These are phyloP conservation scores for Stictocephala bisonia DNA, from an alignment of 2,888 invertebrate genomes.

Conservation along the genomic window DNA sequence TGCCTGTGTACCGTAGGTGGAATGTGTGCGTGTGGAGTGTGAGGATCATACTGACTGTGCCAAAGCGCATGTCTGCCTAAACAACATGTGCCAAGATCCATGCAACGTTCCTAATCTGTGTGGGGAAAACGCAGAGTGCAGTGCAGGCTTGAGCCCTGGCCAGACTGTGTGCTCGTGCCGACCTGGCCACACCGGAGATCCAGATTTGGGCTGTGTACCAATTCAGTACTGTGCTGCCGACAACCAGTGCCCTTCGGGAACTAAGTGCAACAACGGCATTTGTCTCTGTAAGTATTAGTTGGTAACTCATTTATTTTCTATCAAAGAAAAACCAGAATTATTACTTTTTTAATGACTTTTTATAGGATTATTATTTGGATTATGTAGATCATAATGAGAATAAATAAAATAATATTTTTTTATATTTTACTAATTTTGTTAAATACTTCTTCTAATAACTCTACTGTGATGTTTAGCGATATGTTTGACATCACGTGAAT, in stretches of 20 bases:
- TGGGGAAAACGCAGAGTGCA: slow-evolving; percentile 82
- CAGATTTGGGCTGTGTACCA: slow-evolving; percentile 84
- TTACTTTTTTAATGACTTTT: no score
- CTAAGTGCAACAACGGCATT: slow-evolving; percentile 84
- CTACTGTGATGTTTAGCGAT: slow-evolving; percentile 73
- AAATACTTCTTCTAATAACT: no score
- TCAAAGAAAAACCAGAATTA: not conserved
- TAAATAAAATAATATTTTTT: slow-evolving; percentile 7
- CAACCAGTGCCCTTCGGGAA: slow-evolving; percentile 84
- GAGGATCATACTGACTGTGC: slow-evolving; percentile 81
- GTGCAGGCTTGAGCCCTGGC: slow-evolving; percentile 83
- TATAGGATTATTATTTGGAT: no score
- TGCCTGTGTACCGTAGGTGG: slow-evolving; percentile 65
- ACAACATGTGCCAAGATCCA: slow-evolving; percentile 83
- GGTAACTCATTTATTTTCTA: no score
- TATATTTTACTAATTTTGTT: no score
- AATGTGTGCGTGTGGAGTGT: slow-evolving; percentile 82
- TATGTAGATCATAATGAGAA: no score
- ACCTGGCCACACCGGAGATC: slow-evolving; percentile 87
- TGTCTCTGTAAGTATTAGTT: slow-evolving; percentile 73
- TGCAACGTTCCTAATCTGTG: slow-evolving; percentile 85
- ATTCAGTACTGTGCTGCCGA: slow-evolving; percentile 86
- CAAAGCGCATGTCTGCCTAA: slow-evolving; percentile 78
- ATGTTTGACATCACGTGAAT: slow-evolving; percentile 85
- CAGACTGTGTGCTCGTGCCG: slow-evolving; percentile 86